Evolutionary conservation across 2,888 invertebrate species (phyloP).

Genomic region (Argyra leucocephala): DNA sequence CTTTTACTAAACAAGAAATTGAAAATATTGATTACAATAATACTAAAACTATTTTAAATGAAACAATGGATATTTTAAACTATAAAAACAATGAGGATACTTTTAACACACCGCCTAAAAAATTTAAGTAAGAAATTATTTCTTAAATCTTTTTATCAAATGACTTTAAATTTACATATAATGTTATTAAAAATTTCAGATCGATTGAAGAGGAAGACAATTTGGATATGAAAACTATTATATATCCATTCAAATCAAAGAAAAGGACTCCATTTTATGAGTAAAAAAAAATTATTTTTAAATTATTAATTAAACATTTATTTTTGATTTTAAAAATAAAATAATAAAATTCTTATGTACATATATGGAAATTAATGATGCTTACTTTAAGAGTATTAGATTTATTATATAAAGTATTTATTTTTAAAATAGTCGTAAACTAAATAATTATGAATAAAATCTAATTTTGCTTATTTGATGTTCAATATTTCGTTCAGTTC

Average conservation of each 20-base stretch:
- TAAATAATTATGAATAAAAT: too few relatives aligned
- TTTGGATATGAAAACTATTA: conserved; percentile 16
- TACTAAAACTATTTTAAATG: conserved; percentile 12
- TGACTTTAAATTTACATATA: not conserved
- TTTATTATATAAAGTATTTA: too few relatives aligned
- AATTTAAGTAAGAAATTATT: conserved; percentile 7
- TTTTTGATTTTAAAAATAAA: not conserved
- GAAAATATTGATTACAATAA: not conserved
- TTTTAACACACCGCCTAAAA: conserved; percentile 10
- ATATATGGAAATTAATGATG: not conserved
- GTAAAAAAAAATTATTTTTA: not conserved
- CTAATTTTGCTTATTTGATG: too few relatives aligned
- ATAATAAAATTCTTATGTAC: not conserved
- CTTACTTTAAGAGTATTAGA: too few relatives aligned
- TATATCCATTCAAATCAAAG: conserved; percentile 19
- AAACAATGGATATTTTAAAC: conserved; percentile 9
- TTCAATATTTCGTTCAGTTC: not conserved
- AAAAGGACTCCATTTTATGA: conserved; percentile 18
- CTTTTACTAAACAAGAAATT: conserved; percentile 40
- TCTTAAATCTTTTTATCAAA: too few relatives aligned
- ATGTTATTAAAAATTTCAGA: conserved; percentile 11
- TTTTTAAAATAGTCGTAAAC: too few relatives aligned
- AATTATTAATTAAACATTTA: not conserved
- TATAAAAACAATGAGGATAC: not conserved
- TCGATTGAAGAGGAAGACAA: conserved; percentile 9